phyloP scores from a whole-genome alignment of 2,113 vertebrate species.

The Hyla sarda region DNA sequence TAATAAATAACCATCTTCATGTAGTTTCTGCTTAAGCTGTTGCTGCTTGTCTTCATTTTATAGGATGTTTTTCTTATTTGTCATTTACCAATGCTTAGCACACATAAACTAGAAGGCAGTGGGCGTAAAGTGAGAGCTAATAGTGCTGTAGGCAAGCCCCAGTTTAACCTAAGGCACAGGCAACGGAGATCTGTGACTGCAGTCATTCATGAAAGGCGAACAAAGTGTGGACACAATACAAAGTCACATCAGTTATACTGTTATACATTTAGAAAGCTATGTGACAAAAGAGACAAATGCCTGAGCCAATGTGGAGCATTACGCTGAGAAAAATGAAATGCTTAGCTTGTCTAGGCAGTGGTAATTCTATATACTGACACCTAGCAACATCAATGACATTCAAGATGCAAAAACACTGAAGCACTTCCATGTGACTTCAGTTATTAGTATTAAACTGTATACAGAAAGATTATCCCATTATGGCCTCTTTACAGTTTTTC shows the following conservation, averaged over 20 bases:
- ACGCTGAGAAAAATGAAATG: too few relatives aligned
- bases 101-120: neutral
- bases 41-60: neutral
- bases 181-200: constrained; percentile 21
- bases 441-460: neutral
- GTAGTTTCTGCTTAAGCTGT: neutral
- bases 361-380: neutral
- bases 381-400: neutral
- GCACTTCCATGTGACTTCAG: neutral
- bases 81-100: neutral
- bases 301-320: neutral
- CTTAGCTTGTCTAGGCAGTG: neutral
- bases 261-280: neutral
- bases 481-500: too few relatives aligned
- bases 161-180: constrained; percentile 28
- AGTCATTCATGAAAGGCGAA: neutral
- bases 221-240: neutral
- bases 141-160: constrained; percentile 43
- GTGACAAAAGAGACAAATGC: neutral
- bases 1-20: neutral
- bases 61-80: neutral
- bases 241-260: neutral
- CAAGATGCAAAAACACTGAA: neutral
- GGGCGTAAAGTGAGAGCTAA: neutral
- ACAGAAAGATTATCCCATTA: neutral